Base-by-base conservation (phyloP, 2,888 invertebrate genomes). In the Unio delphinus region DNA sequence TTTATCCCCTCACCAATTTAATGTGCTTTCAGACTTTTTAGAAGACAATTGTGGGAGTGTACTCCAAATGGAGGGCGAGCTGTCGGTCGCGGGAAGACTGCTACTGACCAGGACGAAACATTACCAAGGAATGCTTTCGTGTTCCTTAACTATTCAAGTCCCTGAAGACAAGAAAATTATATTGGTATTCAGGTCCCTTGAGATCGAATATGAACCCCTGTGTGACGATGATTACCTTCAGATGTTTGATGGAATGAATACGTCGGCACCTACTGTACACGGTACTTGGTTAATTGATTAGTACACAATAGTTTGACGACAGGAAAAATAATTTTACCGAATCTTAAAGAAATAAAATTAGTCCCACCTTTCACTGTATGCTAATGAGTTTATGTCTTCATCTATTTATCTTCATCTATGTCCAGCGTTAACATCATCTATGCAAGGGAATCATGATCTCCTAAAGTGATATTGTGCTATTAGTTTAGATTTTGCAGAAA, bases 201-300 rank as follows among this genome's bases (percentile, higher is more conserved):
- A 78, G 45, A 75, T 81, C 28, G 81, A 81, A 59, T 78, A 59
- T 54, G 79, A 81, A 55, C 67, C 71, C 7, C 69, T 59, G 17
- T 79, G 81, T 72, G 81, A 76, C 62, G 81, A 81, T 54, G 81
- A 81, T 60, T 80, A 62, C 64, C 71, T 77, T 0, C 61, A 64
- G 20, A 67, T 80, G 23, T 67, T 69, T 56, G 79, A 80, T 55
- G 80, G 80, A 11, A 67, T 60, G 20, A 72, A 56, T 17, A 68
- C 63, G 11, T 45, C 61, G 4, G 61, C 76, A 11, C 70, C 76
- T 3, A 56, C 66, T 3, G n/a, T 80, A 20, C 3, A 26, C 62
- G 79, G 79, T 79, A 69, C 23, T 45, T 45, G 3, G 11, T 45
- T 45, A 45, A 45, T 3, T 45, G 15, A 11, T 3, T 15, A 3